A percentile compares a stretch with the other conserved stretches of the same genome.
phyloP scores from a whole-genome alignment of 2,888 invertebrate species.

The Anthoptus insignis region DNA sequence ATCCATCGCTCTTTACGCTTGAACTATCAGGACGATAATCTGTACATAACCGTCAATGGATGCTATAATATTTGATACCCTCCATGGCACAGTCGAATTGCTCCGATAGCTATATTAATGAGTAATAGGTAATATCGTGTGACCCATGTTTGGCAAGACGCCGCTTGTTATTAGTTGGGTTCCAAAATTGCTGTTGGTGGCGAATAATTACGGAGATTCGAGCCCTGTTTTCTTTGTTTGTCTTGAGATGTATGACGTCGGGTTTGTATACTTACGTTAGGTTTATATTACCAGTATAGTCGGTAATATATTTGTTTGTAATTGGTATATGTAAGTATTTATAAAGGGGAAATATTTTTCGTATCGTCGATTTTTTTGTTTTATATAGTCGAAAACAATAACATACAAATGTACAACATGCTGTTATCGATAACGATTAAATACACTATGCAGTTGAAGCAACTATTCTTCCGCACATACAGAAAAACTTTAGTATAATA shows the following conservation, averaged over 20 bases:
- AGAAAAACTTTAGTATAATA: no score
- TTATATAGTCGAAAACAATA: no score
- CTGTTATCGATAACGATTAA: no score
- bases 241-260: neutral
- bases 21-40: neutral
- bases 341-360: no score
- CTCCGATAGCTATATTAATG: slow-evolving; percentile 19
- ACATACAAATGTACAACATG: no score
- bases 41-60: slow-evolving; percentile 9
- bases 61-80: neutral
- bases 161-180: slow-evolving; percentile 19
- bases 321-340: no score
- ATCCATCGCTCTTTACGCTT: neutral
- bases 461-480: no score
- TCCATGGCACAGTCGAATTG: neutral
- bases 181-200: slow-evolving; percentile 18
- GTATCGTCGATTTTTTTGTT: no score
- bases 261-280: neutral
- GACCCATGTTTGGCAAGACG: slow-evolving; percentile 39
- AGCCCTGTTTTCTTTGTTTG: slow-evolving; percentile 17
- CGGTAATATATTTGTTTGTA: no score
- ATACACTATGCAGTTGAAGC: no score
- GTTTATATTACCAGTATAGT: neutral
- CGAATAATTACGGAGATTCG: slow-evolving; percentile 3
- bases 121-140: slow-evolving; percentile 24